Evolutionary conservation across 2,888 invertebrate genomes (phyloP).

Genomic region (Xanthostigma xanthostigma): DNA sequence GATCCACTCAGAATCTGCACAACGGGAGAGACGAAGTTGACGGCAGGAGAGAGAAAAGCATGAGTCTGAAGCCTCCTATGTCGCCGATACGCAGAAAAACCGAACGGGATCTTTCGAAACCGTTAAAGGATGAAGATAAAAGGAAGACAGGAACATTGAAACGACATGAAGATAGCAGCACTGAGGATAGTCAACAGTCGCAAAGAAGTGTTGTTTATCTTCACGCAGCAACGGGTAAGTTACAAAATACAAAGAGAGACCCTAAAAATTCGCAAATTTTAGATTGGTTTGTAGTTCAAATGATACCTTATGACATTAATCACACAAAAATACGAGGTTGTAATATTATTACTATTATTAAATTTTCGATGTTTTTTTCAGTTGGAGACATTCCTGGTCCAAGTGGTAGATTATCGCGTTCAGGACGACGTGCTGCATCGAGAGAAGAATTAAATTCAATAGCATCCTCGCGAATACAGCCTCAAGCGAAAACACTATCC

Average conservation of each 20-base stretch:
- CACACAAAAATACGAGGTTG: too few relatives aligned
- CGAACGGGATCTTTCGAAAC: slow-evolving; percentile 28
- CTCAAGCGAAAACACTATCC: slow-evolving; percentile 57
- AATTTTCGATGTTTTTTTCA: slow-evolving; percentile 23
- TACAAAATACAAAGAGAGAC: too few relatives aligned
- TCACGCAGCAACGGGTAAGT: slow-evolving; percentile 63
- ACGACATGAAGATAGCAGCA: slow-evolving; percentile 45
- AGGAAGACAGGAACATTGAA: slow-evolving; percentile 23
- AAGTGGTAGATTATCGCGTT: slow-evolving; percentile 24
- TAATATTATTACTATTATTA: too few relatives aligned
- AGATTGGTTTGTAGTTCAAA: too few relatives aligned
- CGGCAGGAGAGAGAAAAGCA: slow-evolving; percentile 20
- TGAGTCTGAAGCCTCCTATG: slow-evolving; percentile 25
- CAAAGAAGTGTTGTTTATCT: slow-evolving; percentile 72
- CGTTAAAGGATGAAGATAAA: slow-evolving; percentile 18
- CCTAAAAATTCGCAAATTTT: too few relatives aligned
- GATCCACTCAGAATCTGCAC: too few relatives aligned
- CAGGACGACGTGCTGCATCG: slow-evolving; percentile 47
- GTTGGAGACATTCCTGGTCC: slow-evolving; percentile 77
- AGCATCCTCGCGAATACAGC: slow-evolving; percentile 40
- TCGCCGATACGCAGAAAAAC: slow-evolving; percentile 21
- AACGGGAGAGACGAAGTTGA: slow-evolving; percentile 17
- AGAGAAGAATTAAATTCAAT: slow-evolving; percentile 60
- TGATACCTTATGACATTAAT: too few relatives aligned
- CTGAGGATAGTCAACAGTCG: slow-evolving; percentile 66